Percentiles rank a stretch among this genome's conserved stretches.
phyloP scores from a whole-genome alignment of 2,113 vertebrate species.

The Pteruthius melanotis region DNA sequence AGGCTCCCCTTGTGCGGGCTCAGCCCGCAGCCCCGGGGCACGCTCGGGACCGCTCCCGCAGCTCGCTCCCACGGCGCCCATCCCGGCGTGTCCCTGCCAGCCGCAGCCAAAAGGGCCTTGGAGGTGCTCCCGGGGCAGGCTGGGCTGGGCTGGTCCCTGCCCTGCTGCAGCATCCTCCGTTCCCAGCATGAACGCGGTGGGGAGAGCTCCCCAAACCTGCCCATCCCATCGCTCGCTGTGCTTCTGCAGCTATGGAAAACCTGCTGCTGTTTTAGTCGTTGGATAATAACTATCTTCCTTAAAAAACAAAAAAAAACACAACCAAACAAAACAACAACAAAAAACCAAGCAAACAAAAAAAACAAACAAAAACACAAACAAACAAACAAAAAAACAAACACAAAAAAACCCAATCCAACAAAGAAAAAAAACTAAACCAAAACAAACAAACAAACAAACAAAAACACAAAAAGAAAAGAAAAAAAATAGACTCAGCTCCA shows the following conservation, averaged over 20 bases:
- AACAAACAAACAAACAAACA: too few relatives aligned
- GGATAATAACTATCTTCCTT: not conserved
- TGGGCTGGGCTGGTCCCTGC: not conserved
- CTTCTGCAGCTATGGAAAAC: not conserved
- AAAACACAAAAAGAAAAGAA: too few relatives aligned
- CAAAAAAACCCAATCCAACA: too few relatives aligned
- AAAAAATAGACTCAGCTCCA: not conserved
- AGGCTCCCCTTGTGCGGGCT: not conserved
- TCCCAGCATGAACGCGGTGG: fast-evolving
- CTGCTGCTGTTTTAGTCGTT: not conserved
- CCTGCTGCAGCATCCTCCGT: not conserved
- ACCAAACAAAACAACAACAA: too few relatives aligned
- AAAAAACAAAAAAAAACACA: too few relatives aligned
- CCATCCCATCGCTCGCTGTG: not conserved
- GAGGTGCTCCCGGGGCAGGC: not conserved
- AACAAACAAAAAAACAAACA: too few relatives aligned
- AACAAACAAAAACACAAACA: too few relatives aligned
- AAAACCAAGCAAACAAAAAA: too few relatives aligned
- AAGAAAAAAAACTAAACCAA: too few relatives aligned
- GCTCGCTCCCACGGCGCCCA: fast-evolving
- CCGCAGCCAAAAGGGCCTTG: not conserved
- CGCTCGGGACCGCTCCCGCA: not conserved
- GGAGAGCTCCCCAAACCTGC: not conserved
- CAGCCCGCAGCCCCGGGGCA: not conserved
- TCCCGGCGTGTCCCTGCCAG: not conserved